Conservation (phyloP, 2,797 vertebrate species). For the Pseudopleuronectes americanus region DNA sequence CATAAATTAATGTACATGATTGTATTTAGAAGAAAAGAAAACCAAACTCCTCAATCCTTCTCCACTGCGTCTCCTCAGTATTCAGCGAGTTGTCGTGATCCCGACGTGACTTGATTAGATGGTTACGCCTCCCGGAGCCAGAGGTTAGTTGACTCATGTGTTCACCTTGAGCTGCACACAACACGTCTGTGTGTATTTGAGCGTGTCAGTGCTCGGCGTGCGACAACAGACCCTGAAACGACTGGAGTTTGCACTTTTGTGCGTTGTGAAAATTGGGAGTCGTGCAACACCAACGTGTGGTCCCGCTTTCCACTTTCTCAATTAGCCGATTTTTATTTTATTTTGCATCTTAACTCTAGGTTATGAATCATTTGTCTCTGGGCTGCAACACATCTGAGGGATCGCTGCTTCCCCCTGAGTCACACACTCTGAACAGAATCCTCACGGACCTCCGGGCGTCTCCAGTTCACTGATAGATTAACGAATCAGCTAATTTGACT, state of each 20-base stretch:
- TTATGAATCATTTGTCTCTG: conserved; percentile 2
- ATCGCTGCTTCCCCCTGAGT: conserved; percentile 6
- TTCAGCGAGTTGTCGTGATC: conserved; percentile 21
- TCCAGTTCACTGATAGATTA: conserved; percentile 51
- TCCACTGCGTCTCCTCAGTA: conserved; percentile 6
- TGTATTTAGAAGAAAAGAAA: neutral
- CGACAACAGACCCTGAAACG: no score
- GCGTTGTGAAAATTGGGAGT: neutral
- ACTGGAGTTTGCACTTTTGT: no score
- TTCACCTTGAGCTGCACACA: conserved; percentile 54
- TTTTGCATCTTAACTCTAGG: neutral
- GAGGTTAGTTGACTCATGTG: conserved; percentile 47
- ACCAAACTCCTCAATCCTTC: neutral
- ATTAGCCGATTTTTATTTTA: no score
- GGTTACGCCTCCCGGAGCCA: conserved; percentile 32
- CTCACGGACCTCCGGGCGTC: conserved; percentile 29
- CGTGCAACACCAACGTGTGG: no score
- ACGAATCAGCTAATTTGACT: conserved; percentile 58
- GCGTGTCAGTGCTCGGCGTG: neutral
- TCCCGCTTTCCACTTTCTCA: neutral
- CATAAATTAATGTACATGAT: neutral
- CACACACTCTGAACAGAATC: conserved; percentile 25
- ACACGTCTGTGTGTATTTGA: conserved; percentile 23
- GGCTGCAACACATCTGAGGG: neutral
- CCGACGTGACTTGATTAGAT: conserved; percentile 54